Base-by-base conservation (phyloP, 2,797 vertebrate genomes). In the Rhabdomys pumilio region DNA sequence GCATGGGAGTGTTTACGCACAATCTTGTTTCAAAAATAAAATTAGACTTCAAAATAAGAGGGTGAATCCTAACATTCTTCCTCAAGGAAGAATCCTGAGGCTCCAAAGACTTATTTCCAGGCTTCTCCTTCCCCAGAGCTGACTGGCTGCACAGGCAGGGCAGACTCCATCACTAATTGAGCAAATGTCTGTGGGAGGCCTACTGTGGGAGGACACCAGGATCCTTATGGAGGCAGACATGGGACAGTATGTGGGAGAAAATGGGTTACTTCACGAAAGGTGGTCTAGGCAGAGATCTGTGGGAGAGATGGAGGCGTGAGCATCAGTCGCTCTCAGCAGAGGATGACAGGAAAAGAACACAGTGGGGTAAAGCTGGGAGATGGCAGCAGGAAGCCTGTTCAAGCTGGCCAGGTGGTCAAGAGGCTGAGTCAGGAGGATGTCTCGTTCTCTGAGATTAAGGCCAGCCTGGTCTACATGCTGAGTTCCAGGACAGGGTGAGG, bases 1-100 rank as follows among this genome's bases (percentile, higher is more conserved):
- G 20, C 20, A 75, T 47, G 50, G 80, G 55, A 63, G 55, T 82
- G 38, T 41, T 81, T 10, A 50, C 1, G 13, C 19, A 57, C 79
- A 34, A 31, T 38, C 77, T 91, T 90, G 19, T 90, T 89, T 79
- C 22, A 87, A 26, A 96, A 89, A 41, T 69, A 73, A 84, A 89
- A n/a, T 41, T 20, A 79, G 41, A 22, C 69, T 93, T 90, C 67
- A 72, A 50, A 93, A 41, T 63, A 55, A 59, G 61, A 90, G 38
- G n/a, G 11, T 95, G 14, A 67, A 17, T 59, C 41, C 41, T 47
- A 89, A 24, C 11, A 24, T 41, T 10, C 38, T 87, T 86, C 47
- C 75, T 67, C 47, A 31, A 76, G 31, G n/a, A 81, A 65, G 67
- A 86, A 24, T 61, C 75, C 34, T 92, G 38, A 53, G 38, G 82